Conservation (phyloP, 2,888 invertebrate genomes). For the Meiosimyza decipiens region DNA sequence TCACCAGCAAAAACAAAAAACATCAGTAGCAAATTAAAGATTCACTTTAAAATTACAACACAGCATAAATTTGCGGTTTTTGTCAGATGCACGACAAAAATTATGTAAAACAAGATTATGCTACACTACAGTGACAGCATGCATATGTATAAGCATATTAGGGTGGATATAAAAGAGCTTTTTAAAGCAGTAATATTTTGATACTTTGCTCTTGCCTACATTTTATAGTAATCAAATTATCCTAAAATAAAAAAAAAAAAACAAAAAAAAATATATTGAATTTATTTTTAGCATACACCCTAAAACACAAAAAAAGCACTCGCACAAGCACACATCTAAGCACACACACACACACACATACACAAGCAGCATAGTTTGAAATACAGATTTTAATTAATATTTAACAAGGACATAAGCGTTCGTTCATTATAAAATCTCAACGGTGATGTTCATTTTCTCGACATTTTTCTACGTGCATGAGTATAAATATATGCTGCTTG, state of each 20-base stretch:
- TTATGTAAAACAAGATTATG: constrained; percentile 32
- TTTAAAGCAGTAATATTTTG: too few relatives aligned
- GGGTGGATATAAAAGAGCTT: too few relatives aligned
- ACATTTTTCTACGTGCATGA: not conserved
- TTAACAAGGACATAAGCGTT: constrained; percentile 57
- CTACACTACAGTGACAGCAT: constrained; percentile 2
- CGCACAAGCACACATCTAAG: constrained; percentile 19
- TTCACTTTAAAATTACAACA: constrained; percentile 18
- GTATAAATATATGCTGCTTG: not conserved
- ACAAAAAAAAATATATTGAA: too few relatives aligned
- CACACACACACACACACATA: constrained; percentile 5
- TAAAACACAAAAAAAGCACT: not conserved
- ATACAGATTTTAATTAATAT: constrained; percentile 60
- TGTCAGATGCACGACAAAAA: constrained; percentile 31
- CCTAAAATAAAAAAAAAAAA: too few relatives aligned
- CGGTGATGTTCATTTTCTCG: constrained; percentile 28
- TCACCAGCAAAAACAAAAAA: constrained; percentile 6
- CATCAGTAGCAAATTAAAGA: constrained; percentile 12
- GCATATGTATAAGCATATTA: too few relatives aligned
- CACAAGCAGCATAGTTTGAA: constrained; percentile 5
- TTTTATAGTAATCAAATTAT: too few relatives aligned
- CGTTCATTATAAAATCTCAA: constrained; percentile 29
- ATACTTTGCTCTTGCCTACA: too few relatives aligned
- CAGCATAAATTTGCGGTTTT: constrained; percentile 34
- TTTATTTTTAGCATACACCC: not conserved